Evolutionary conservation across 2,888 invertebrate genomes (phyloP), one percentile per base, ranked within the genome.

Genomic region (Spilosoma lubricipeda): DNA sequence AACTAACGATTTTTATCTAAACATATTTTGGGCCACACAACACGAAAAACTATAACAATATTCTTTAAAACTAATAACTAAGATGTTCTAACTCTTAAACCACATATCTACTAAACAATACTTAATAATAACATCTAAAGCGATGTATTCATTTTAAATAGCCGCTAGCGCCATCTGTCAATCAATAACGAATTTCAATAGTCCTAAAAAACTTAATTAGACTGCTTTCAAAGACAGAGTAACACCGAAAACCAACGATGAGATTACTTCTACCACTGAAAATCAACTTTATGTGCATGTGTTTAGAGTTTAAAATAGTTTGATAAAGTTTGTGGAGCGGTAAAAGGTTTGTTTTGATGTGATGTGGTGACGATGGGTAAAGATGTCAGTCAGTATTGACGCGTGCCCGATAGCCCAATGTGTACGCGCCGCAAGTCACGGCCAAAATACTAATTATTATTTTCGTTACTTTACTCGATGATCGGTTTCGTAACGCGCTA

Each of bases 91-190:
- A 79, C 71, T 80, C 52, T 78, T 77, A 80, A 84, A 82, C 78
- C 70, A 70, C 56, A 80, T 76, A 77, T 77, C 56, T 80, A 70
- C 74, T 71, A 82, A 77, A 83, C 84, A 85, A 85, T 84, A 72
- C 83, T 85, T 84, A 86, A 88, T 89, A 88, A 90, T 88, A 86
- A 86, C 83, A 89, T 88, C 86, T 77, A 83, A 89, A 91, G 86
- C 87, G 89, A 91, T 87, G 89, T 92, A 93, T 93, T 90, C 90
- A 94, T 94, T 93, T 92, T 89, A 89, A 91, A 91, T 88, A 84
- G 94, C 95, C 94, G 91, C 92, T 92, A 94, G 95, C 95, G 94
- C 94, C 95, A 94, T 92, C 92, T 94, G 94, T 90, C 95, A 94
- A 92, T 95, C 95, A 94, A 91, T 90, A 93, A 91, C 90, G 90